Evolutionary conservation across 2,888 invertebrate species (phyloP).

Genomic region (Habroteleia sp.): DNA sequence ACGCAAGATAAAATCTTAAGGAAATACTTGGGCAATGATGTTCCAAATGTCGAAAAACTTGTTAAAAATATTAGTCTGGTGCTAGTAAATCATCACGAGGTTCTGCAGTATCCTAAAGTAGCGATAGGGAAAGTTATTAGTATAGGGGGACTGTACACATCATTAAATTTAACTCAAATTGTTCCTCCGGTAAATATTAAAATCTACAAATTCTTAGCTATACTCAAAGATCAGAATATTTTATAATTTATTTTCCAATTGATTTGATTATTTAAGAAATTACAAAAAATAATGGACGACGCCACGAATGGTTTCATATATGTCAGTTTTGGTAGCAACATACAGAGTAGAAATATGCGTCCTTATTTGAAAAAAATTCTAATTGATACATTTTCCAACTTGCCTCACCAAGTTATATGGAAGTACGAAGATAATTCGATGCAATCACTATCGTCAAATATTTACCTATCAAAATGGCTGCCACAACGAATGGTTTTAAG

Average conservation of each 20-base stretch:
- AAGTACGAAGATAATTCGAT: slow-evolving; percentile 64
- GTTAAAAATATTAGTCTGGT: slow-evolving; percentile 64
- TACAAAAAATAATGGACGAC: slow-evolving; percentile 63
- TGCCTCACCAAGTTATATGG: slow-evolving; percentile 67
- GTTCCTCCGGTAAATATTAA: slow-evolving; percentile 40
- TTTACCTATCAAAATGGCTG: slow-evolving; percentile 66
- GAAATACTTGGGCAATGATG: slow-evolving; percentile 59
- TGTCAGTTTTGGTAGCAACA: slow-evolving; percentile 67
- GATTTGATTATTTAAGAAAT: slow-evolving; percentile 50
- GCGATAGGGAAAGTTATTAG: slow-evolving; percentile 58
- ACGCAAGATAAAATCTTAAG: slow-evolving; percentile 52
- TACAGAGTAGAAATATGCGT: slow-evolving; percentile 24
- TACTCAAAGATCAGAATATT: too few species aligned
- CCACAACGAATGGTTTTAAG: slow-evolving; percentile 68
- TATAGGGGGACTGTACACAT: slow-evolving; percentile 57
- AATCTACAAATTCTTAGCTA: too few species aligned
- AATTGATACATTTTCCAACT: slow-evolving; percentile 59
- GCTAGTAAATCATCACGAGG: slow-evolving; percentile 56
- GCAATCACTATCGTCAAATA: slow-evolving; percentile 51
- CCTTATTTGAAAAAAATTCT: slow-evolving; percentile 35
- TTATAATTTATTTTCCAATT: too few species aligned
- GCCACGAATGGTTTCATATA: slow-evolving; percentile 68
- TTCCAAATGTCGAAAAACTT: slow-evolving; percentile 59
- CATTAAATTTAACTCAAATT: slow-evolving; percentile 4
- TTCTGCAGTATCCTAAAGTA: slow-evolving; percentile 47